Evolutionary conservation across 2,888 invertebrate species (phyloP).

Genomic region (Orchesellides sinensis): DNA sequence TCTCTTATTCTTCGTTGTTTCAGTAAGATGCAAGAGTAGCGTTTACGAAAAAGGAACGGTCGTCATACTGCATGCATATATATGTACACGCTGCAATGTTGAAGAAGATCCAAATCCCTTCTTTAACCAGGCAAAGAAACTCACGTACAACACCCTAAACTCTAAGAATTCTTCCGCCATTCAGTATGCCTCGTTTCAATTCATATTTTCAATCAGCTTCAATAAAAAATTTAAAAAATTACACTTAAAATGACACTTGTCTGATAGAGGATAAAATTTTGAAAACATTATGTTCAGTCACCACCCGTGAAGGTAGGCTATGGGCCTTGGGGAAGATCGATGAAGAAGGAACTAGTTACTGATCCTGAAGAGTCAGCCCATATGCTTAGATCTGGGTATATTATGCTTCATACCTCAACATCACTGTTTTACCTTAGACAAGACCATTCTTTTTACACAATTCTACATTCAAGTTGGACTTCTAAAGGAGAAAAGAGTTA

Average conservation of each 20-base stretch:
- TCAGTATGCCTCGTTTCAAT: slow-evolving; percentile 40
- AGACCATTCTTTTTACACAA: background rate
- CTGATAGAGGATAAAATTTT: slow-evolving; percentile 5
- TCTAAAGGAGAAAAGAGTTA: too few species aligned
- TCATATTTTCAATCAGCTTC: slow-evolving; percentile 18
- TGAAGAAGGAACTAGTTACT: slow-evolving; percentile 67
- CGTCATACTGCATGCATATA: too few species aligned
- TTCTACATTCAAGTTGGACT: too few species aligned
- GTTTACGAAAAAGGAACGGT: background rate
- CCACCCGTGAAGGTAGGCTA: slow-evolving; percentile 1
- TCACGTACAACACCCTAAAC: slow-evolving; percentile 4
- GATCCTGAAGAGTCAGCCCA: slow-evolving; percentile 45
- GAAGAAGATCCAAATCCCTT: slow-evolving; percentile 1
- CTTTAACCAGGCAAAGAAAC: background rate
- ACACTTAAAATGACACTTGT: background rate
- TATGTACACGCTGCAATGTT: too few species aligned
- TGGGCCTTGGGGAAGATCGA: slow-evolving; percentile 50
- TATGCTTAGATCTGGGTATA: background rate
- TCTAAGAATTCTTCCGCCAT: slow-evolving; percentile 60
- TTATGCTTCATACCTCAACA: background rate
- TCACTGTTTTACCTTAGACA: background rate
- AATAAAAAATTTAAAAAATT: background rate
- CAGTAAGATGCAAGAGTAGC: background rate
- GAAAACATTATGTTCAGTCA: slow-evolving; percentile 5
- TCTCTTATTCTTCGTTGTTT: background rate